Conservation (phyloP, 1,140 invertebrate genomes). For the Drosophila kohkoa region DNA sequence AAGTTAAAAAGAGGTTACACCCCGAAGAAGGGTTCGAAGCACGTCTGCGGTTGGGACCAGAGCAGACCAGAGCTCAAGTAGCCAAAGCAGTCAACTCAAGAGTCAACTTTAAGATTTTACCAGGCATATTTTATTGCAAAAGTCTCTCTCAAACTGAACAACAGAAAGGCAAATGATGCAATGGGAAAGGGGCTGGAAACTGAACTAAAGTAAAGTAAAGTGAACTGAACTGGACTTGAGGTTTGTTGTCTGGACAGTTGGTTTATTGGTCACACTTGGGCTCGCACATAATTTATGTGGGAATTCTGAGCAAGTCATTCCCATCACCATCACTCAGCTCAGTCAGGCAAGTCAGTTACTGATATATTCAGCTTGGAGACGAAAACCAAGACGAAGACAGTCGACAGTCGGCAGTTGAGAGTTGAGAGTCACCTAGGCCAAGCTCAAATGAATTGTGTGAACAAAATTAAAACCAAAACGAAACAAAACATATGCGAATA, state of each 20-base stretch:
- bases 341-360: constrained; percentile 59
- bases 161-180: constrained; percentile 33
- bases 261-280: constrained; percentile 84
- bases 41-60: constrained; percentile 43
- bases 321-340: constrained; percentile 73
- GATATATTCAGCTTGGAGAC: constrained; percentile 47
- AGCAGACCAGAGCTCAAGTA: constrained; percentile 13
- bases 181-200: constrained; percentile 3
- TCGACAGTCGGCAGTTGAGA: constrained; percentile 69
- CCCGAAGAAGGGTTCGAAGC: constrained; percentile 51
- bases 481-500: constrained; percentile 62
- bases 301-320: constrained; percentile 78
- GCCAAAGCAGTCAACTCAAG: constrained; percentile 14
- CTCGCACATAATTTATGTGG: constrained; percentile 84
- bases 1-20: constrained; percentile 60
- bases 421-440: constrained; percentile 72
- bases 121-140: constrained; percentile 83
- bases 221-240: constrained; percentile 40
- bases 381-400: constrained; percentile 21
- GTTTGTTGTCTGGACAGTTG: constrained; percentile 76
- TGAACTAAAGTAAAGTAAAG: neutral
- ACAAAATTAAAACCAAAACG: constrained; percentile 74
- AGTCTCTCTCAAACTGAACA: constrained; percentile 22
- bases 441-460: constrained; percentile 82
- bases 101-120: constrained; percentile 60